Conservation (phyloP, 1,140 invertebrate species). For the Babylonia areolata region DNA sequence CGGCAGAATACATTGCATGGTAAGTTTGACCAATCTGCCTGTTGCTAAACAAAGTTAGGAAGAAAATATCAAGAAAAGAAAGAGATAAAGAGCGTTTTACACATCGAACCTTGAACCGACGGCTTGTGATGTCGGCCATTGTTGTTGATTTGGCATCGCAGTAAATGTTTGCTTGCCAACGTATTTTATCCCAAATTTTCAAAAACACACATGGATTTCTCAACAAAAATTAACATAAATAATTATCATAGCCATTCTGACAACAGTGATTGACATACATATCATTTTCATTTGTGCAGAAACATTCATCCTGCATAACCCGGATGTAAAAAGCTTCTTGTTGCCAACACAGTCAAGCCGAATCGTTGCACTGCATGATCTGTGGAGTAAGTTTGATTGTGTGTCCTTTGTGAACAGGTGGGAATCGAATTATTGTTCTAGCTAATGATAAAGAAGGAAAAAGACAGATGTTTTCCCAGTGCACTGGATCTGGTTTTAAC, state of each 20-base stretch:
- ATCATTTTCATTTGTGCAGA: not conserved
- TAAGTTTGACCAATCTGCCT: not conserved
- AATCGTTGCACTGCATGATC: not conserved
- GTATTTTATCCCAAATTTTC: not conserved
- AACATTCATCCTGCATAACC: not conserved
- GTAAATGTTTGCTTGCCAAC: slow-evolving; percentile 26
- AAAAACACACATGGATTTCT: not conserved
- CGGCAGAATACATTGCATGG: not conserved
- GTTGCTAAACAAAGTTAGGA: not conserved
- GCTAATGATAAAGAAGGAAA: too few relatives aligned
- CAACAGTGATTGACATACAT: not conserved
- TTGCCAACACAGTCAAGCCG: slow-evolving; percentile 3
- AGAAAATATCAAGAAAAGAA: not conserved
- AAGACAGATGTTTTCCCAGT: too few relatives aligned
- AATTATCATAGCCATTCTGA: not conserved
- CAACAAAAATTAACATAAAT: not conserved
- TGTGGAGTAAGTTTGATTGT: too few relatives aligned
- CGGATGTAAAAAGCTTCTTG: slow-evolving; percentile 33
- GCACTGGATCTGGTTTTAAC: too few relatives aligned
- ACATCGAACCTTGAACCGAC: slow-evolving; percentile 8
- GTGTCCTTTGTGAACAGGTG: too few relatives aligned
- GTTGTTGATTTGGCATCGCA: slow-evolving; percentile 23
- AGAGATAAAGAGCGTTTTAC: not conserved
- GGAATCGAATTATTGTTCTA: too few relatives aligned
- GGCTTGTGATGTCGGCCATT: slow-evolving; percentile 12